Percentiles rank a stretch among this genome's conserved stretches.
phyloP scores from a whole-genome alignment of 2,797 vertebrate species.

The Sebastes hubbsi region DNA sequence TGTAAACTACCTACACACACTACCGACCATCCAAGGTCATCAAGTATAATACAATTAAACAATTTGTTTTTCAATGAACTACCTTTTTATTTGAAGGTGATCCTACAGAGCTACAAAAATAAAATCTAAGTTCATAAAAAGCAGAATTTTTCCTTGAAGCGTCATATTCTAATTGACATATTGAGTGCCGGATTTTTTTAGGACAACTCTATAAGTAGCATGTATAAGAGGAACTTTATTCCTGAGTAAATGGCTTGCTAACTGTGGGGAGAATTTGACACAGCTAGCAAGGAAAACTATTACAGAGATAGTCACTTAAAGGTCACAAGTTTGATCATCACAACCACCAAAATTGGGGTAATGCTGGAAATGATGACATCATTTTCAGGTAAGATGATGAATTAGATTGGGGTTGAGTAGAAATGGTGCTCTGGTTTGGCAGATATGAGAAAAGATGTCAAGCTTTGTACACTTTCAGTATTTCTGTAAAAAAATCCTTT shows the following conservation, averaged over 20 bases:
- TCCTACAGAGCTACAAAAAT: neutral
- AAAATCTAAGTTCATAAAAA: neutral
- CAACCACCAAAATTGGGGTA: neutral
- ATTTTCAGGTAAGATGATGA: neutral
- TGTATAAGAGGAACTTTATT: neutral
- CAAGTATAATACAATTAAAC: neutral
- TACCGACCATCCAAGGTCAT: neutral
- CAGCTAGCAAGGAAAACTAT: neutral
- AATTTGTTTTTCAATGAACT: neutral
- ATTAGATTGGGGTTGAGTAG: neutral
- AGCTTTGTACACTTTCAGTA: neutral
- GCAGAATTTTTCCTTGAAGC: neutral
- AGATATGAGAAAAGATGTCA: neutral
- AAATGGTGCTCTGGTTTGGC: slow-evolving; percentile 1
- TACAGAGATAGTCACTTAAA: neutral
- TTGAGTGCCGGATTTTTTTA: neutral
- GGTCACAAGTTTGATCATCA: neutral
- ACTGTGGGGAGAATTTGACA: neutral
- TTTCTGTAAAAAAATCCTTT: neutral
- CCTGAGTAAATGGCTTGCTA: neutral
- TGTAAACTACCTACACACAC: neutral
- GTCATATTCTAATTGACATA: neutral
- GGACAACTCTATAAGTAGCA: neutral
- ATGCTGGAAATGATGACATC: neutral
- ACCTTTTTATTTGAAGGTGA: neutral